A percentile compares a stretch with the other conserved stretches of the same genome.
These are phyloP conservation scores for Tapirus indicus DNA, from an alignment of 2,797 vertebrate species.

Conservation along the genomic window DNA sequence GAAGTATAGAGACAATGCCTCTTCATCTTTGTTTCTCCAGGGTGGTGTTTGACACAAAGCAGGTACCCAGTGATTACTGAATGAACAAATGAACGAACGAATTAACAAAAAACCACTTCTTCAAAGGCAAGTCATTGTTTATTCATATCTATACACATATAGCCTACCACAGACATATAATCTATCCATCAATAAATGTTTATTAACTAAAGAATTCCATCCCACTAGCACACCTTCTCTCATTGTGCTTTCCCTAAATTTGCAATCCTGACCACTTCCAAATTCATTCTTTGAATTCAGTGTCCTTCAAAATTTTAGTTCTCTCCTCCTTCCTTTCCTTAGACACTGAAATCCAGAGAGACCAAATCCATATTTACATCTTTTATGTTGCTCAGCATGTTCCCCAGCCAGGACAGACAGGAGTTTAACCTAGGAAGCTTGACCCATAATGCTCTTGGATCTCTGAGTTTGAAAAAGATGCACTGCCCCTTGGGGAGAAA, in stretches of 20 bases:
- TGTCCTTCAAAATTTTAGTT: constrained; percentile 1
- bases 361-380: constrained; percentile 44
- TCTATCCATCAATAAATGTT: not conserved
- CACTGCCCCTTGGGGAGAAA: constrained; percentile 64
- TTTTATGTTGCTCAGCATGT: not conserved
- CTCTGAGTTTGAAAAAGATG: constrained; percentile 57
- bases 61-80: not conserved
- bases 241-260: constrained; percentile 35
- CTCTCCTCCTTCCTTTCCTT: constrained; percentile 31
- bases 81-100: not conserved
- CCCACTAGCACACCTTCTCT: not conserved
- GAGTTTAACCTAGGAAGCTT: constrained; percentile 62
- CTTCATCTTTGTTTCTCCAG: not conserved
- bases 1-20: not conserved
- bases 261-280: not conserved
- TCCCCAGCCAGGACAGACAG: constrained; percentile 43
- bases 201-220: constrained; percentile 32
- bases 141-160: not conserved
- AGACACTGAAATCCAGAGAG: not conserved
- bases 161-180: not conserved
- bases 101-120: not conserved
- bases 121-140: constrained; percentile 34
- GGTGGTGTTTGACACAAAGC: not conserved
- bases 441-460: constrained; percentile 56
- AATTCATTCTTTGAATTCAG: not conserved